Conservation (phyloP, 2,888 invertebrate genomes). For the Nemotelus pantherinus region DNA sequence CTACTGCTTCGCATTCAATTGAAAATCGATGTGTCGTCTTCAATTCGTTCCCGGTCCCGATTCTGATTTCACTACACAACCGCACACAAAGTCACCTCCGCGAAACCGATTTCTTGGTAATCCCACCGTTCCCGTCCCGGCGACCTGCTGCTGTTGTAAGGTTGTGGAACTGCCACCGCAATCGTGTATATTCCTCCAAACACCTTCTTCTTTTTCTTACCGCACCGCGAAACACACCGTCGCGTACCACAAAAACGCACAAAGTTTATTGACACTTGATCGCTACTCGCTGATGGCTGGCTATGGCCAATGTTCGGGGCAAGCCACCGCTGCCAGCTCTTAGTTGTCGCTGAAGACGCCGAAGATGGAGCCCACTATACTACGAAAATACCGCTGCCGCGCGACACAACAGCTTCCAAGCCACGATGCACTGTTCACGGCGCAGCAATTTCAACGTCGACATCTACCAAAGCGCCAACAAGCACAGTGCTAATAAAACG, state of each 20-base stretch:
- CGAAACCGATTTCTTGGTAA: neutral
- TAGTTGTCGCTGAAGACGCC: neutral
- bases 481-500: neutral
- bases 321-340: neutral
- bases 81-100: neutral
- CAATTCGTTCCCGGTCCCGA: too few species aligned
- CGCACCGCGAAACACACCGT: neutral
- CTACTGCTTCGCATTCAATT: too few species aligned
- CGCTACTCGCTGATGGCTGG: neutral
- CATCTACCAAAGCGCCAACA: neutral
- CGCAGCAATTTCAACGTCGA: neutral
- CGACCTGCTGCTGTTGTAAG: neutral
- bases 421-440: slow-evolving; percentile 4
- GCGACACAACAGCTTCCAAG: neutral
- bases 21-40: too few species aligned
- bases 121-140: neutral
- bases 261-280: slow-evolving; percentile 45
- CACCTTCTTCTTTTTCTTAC: slow-evolving; percentile 13
- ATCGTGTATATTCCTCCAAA: neutral
- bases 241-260: slow-evolving; percentile 23
- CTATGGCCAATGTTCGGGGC: too few species aligned
- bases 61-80: too few species aligned
- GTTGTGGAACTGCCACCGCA: neutral
- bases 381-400: neutral
- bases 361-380: slow-evolving; percentile 8